phyloP scores from a whole-genome alignment of 1,140 invertebrate genomes.

The Pogonomyrmex barbatus region DNA sequence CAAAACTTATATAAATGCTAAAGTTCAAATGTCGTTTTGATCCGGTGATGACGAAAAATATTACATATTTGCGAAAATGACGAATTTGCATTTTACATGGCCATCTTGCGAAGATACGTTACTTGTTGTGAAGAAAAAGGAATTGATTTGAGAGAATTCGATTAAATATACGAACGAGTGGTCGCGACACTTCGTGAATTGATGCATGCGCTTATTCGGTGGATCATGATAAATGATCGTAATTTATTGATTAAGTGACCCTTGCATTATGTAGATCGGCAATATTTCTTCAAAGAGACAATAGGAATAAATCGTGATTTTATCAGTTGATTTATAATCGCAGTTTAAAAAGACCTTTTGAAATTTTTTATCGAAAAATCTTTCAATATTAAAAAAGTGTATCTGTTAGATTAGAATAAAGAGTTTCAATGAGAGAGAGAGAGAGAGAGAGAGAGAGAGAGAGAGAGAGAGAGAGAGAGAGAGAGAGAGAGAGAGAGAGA shows the following conservation, averaged over 20 bases:
- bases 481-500: neutral
- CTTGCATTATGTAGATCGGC: conserved; percentile 13
- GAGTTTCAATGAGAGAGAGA: neutral
- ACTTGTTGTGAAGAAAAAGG: neutral
- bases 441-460: no score
- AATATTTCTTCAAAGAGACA: neutral
- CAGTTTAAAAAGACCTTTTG: neutral
- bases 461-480: no score
- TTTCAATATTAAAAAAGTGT: neutral
- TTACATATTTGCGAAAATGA: neutral
- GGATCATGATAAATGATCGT: conserved; percentile 29
- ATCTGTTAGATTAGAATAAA: neutral
- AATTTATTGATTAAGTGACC: conserved; percentile 21
- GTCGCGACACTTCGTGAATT: conserved; percentile 16
- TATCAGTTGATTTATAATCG: conserved; percentile 37
- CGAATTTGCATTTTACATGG: neutral
- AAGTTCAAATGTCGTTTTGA: conserved; percentile 11
- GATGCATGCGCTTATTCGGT: conserved; percentile 6
- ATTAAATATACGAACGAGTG: neutral
- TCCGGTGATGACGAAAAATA: neutral
- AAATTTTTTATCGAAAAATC: neutral
- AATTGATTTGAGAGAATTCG: neutral
- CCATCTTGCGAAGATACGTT: neutral
- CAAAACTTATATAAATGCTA: conserved; percentile 21
- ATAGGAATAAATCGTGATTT: conserved; percentile 12